Evolutionary conservation across 2,888 invertebrate genomes (phyloP).

Genomic region (Trachelus stipa): DNA sequence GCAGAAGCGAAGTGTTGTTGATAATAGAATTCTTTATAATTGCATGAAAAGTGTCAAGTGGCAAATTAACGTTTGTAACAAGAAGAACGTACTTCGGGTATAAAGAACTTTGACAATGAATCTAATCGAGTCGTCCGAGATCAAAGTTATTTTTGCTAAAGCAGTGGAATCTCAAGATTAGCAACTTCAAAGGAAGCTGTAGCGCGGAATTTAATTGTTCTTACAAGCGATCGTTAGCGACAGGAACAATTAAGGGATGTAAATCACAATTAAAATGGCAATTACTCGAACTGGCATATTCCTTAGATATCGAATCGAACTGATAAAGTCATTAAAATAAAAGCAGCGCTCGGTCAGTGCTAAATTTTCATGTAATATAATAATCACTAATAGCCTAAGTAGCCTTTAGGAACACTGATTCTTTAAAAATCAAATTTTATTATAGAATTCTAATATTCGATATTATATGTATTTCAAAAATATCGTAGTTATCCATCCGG

Average conservation of each 20-base stretch:
- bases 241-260: neutral
- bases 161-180: neutral
- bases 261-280: neutral
- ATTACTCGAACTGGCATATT: neutral
- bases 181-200: neutral
- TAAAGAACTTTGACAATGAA: neutral
- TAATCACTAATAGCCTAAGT: neutral
- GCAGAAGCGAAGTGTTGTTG: neutral
- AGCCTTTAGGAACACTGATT: neutral
- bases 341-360: neutral
- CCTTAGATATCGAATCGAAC: neutral
- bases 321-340: neutral
- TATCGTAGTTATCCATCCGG: too few relatives aligned
- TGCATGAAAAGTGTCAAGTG: neutral
- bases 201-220: neutral
- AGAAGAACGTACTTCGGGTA: neutral
- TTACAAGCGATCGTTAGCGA: neutral
- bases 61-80: neutral
- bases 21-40: neutral
- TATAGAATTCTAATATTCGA: neutral
- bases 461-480: neutral
- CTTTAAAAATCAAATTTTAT: neutral
- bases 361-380: neutral
- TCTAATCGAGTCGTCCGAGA: neutral
- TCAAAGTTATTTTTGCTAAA: neutral